Percentiles rank a stretch among this genome's conserved stretches.
Evolutionary conservation across 1,140 invertebrate genomes (phyloP).

Genomic region (Papilio polyxenes): DNA sequence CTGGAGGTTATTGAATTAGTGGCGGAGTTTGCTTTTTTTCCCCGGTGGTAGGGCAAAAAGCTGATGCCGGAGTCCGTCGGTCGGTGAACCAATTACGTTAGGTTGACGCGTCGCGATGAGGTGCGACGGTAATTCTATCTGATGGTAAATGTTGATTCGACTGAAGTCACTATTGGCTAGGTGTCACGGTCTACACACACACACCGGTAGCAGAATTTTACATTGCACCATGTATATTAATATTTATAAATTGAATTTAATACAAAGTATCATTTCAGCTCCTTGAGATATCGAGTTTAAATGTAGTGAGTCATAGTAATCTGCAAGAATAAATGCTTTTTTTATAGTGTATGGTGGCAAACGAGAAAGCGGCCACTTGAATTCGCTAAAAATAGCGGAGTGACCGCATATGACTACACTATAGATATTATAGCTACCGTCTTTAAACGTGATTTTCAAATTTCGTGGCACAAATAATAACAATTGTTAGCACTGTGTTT

Average conservation of each 20-base stretch:
- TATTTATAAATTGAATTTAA: neutral
- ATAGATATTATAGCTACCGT: too few species aligned
- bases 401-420: too few species aligned
- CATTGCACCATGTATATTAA: constrained; percentile 44
- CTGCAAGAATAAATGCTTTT: too few species aligned
- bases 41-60: constrained; percentile 60
- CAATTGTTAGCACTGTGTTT: too few species aligned
- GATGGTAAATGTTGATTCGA: constrained; percentile 75
- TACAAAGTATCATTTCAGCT: too few species aligned
- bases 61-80: constrained; percentile 56
- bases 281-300: too few species aligned
- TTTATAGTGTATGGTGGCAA: too few species aligned
- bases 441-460: too few species aligned
- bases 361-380: too few species aligned
- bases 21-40: constrained; percentile 72
- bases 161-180: constrained; percentile 52
- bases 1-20: constrained; percentile 69
- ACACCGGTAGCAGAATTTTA: constrained; percentile 45
- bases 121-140: constrained; percentile 68
- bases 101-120: constrained; percentile 58
- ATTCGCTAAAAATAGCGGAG: too few species aligned
- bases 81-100: constrained; percentile 75
- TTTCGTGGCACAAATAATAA: too few species aligned
- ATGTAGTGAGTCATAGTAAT: too few species aligned
- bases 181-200: neutral